phyloP scores from a whole-genome alignment of 2,797 vertebrate genomes.

The Miopithecus talapoin region DNA sequence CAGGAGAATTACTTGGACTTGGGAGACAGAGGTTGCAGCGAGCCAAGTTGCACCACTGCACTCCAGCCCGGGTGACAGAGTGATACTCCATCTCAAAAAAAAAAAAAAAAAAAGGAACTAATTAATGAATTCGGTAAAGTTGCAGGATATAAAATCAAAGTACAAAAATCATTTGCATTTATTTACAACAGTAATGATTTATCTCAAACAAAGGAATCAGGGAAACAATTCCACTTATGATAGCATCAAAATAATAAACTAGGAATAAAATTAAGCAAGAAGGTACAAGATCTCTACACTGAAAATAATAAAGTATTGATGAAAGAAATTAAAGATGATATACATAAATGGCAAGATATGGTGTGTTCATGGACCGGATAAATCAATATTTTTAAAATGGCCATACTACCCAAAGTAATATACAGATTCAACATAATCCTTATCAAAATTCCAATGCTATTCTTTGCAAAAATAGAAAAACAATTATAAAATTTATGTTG shows the following conservation, averaged over 20 bases:
- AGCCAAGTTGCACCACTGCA: no score
- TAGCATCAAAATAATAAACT: not conserved
- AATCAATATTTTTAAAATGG: not conserved
- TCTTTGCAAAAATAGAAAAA: not conserved
- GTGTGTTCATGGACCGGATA: not conserved
- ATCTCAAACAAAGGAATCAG: not conserved
- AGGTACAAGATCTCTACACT: not conserved
- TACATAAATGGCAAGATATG: not conserved
- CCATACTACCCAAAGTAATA: not conserved
- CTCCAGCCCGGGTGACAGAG: no score
- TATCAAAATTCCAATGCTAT: not conserved
- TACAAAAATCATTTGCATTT: not conserved
- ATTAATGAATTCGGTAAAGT: not conserved
- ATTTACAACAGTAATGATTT: not conserved
- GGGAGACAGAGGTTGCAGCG: not conserved
- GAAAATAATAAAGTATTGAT: not conserved
- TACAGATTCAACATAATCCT: not conserved
- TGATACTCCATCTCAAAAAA: accelerated
- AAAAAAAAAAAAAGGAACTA: no score
- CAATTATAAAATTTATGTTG: not conserved
- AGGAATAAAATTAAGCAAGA: not conserved
- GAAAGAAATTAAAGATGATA: not conserved
- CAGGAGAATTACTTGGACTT: not conserved
- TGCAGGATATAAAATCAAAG: not conserved
- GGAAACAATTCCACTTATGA: not conserved